Base-by-base conservation (phyloP, 2,797 vertebrate species). In the Aeoliscus strigatus region DNA sequence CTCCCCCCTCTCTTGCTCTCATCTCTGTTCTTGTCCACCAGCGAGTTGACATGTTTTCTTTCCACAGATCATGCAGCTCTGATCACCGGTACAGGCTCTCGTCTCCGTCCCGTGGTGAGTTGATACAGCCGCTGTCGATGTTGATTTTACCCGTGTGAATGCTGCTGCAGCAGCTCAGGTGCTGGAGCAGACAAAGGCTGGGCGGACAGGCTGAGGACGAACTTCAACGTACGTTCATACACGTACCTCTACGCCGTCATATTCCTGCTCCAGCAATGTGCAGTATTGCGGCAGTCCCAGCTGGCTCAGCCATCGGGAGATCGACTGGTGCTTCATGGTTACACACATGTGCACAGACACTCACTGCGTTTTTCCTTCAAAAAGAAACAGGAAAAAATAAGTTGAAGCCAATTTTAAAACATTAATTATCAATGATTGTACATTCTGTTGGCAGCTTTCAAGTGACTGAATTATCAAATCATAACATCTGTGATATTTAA, bases 231-330 rank as follows among this genome's bases (percentile, higher is more conserved):
- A n/a, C n/a, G n/a, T n/a, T n/a, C n/a, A n/a, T n/a, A n/a, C 15
- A 11, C 58, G 50, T 86, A 91, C 86, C 86, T 91, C 87, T 7
- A 89, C 80, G 1, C 75, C 83, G 18, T 85, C 80, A 29, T 88
- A 92, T 5, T 88, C 83, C 73, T 89, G 86, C 35, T 90, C 87
- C 68, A 91, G 74, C 5, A 84, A 76, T 0, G 14, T 42, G 67
- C 84, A 86, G 61, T 89, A 91, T 38, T 91, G 85, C 5, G 81
- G 84, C 46, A 92, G 77, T 10, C 84, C 84, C 70, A 92, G 81
- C 63, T 90, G 86, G 43, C 72, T 83, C 45, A 93, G 61, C 86
- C 90, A 91, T 51, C 86, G 83, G 21, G 83, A 87, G 62, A 92
- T 88, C 1, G 87, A 66, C 50, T 90, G 77, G 59, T 88, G 86